These are phyloP conservation scores for Glareola pratincola DNA, from an alignment of 2,113 vertebrate species.

Conservation along the genomic window DNA sequence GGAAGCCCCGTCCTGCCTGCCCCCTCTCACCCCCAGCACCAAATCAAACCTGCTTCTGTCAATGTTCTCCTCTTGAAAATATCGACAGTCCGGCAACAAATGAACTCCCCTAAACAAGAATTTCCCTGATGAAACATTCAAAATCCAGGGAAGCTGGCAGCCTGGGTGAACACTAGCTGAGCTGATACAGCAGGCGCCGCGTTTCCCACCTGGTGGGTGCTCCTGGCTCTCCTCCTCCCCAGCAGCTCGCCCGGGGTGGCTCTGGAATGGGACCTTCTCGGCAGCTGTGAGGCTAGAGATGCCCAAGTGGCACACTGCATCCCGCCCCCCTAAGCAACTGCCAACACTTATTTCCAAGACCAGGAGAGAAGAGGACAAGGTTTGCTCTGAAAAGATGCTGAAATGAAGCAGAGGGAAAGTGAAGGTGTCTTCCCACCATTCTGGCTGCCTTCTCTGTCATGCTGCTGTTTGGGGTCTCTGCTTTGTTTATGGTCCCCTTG, in stretches of 20 bases:
- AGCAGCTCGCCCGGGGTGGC: not conserved
- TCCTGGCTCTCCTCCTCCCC: not conserved
- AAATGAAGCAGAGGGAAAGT: not conserved
- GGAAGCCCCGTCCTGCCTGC: too few species aligned
- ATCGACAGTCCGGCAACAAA: not conserved
- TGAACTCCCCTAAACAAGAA: not conserved
- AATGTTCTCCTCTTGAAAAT: not conserved
- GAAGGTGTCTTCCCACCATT: not conserved
- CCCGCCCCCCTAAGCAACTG: not conserved
- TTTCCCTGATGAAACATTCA: not conserved
- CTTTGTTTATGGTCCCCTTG: not conserved
- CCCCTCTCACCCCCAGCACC: not conserved
- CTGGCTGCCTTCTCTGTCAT: rapidly evolving
- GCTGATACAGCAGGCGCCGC: rapidly evolving
- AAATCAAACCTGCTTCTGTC: not conserved
- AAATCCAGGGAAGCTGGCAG: not conserved
- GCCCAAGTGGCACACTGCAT: too few species aligned
- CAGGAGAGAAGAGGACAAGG: not conserved
- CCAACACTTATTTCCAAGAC: not conserved
- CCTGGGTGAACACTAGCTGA: not conserved
- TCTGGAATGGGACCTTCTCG: not conserved
- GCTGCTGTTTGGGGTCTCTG: not conserved
- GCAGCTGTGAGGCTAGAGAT: too few species aligned
- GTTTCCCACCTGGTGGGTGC: not conserved
- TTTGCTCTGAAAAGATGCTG: not conserved